A percentile compares a stretch with the other conserved stretches of the same genome.
Conservation (phyloP, 2,113 vertebrate genomes). For the Boulengeromyrus knoepffleri region DNA sequence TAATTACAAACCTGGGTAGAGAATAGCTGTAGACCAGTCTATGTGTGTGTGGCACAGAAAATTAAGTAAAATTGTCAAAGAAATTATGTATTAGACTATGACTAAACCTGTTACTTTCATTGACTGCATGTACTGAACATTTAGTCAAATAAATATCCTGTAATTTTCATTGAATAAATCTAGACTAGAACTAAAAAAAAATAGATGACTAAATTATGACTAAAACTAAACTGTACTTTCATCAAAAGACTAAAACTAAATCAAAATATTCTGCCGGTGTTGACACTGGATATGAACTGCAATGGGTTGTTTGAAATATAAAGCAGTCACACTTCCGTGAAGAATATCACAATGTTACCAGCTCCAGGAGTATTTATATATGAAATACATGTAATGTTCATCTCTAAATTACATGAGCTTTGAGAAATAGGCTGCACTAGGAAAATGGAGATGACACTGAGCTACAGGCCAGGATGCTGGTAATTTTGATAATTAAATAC, state of each 20-base stretch:
- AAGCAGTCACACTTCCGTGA: background rate
- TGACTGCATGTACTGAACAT: background rate
- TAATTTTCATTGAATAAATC: background rate
- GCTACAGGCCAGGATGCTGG: background rate
- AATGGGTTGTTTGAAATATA: background rate
- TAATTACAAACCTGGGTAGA: background rate
- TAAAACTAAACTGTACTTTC: background rate
- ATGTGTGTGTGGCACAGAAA: background rate
- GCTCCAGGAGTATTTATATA: background rate
- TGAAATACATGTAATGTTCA: background rate
- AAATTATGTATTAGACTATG: background rate
- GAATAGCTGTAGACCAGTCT: background rate
- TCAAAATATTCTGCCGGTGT: background rate
- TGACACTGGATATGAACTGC: background rate
- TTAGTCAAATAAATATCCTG: background rate
- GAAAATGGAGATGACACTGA: background rate
- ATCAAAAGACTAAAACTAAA: background rate
- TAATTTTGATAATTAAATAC: background rate
- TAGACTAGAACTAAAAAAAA: background rate
- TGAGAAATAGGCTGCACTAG: background rate
- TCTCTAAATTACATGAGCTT: background rate
- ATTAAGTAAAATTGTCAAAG: background rate
- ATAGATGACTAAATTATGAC: background rate
- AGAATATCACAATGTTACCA: background rate
- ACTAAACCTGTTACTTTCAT: background rate